phyloP scores from a whole-genome alignment of 2,888 invertebrate genomes.

The Limnephilus marmoratus region DNA sequence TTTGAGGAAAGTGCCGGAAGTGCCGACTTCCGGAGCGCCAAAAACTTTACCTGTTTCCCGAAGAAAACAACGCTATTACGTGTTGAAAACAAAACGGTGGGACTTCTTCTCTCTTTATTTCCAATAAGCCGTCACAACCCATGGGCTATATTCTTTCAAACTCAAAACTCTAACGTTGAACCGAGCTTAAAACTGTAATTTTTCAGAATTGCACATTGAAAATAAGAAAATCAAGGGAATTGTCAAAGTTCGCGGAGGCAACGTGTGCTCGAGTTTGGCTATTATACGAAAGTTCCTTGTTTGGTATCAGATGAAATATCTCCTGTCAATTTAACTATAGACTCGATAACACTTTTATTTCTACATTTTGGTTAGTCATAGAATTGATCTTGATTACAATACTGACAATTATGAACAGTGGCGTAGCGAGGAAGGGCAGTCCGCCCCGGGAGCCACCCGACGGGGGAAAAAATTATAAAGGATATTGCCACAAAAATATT shows the following conservation, averaged over 20 bases:
- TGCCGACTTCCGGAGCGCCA: neutral
- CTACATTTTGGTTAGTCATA: too few relatives aligned
- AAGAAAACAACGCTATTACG: slow-evolving; percentile 27
- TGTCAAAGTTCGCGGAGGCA: neutral
- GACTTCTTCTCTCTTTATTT: neutral
- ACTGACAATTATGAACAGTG: too few relatives aligned
- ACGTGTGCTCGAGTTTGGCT: neutral
- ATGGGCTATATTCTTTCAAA: neutral
- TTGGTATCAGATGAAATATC: neutral
- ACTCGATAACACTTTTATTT: too few relatives aligned
- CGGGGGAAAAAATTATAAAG: too few relatives aligned
- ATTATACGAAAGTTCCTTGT: neutral
- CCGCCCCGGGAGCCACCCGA: too few relatives aligned
- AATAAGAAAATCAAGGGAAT: neutral
- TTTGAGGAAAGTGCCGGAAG: neutral
- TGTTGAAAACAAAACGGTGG: slow-evolving; percentile 1
- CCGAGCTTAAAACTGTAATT: neutral
- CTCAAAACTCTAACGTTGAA: slow-evolving; percentile 15
- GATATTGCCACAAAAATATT: too few relatives aligned
- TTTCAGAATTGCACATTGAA: slow-evolving; percentile 7
- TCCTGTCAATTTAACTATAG: too few relatives aligned
- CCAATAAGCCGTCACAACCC: slow-evolving; percentile 14
- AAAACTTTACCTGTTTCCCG: slow-evolving; percentile 9
- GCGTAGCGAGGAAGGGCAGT: too few relatives aligned
- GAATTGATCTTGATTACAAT: too few relatives aligned